These are phyloP conservation scores for Andrena bucephala DNA, from an alignment of 2,888 invertebrate species.

Conservation along the genomic window DNA sequence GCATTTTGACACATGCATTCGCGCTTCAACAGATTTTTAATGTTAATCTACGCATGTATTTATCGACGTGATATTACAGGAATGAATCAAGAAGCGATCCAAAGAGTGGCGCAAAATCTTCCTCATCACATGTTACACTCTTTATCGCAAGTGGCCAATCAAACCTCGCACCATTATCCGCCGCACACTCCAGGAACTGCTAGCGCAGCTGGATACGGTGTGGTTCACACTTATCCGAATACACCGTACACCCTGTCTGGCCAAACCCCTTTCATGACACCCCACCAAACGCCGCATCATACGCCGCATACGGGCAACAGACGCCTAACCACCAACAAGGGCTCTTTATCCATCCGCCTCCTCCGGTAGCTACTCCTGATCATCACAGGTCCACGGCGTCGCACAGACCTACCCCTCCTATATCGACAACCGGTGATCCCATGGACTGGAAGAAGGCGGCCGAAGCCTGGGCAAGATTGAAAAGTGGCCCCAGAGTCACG, in stretches of 20 bases:
- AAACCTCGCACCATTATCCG: conserved; percentile 86
- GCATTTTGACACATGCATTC: neutral
- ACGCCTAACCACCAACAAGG: conserved; percentile 86
- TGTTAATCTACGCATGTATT: too few relatives aligned
- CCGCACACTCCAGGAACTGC: conserved; percentile 92
- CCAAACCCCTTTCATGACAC: conserved; percentile 97
- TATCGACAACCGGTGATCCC: conserved; percentile 86
- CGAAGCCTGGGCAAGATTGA: conserved; percentile 90
- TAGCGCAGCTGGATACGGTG: conserved; percentile 86
- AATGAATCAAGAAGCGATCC: conserved; percentile 89
- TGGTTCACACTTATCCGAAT: conserved; percentile 88
- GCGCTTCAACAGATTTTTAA: neutral
- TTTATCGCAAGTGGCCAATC: conserved; percentile 90
- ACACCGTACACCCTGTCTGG: conserved; percentile 96
- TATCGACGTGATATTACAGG: conserved; percentile 77
- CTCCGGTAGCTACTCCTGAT: conserved; percentile 69
- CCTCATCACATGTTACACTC: conserved; percentile 91
- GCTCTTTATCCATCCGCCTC: conserved; percentile 83
- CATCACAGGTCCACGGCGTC: conserved; percentile 80
- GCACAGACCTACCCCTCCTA: conserved; percentile 77
- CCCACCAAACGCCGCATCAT: conserved; percentile 91
- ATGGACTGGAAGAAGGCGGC: conserved; percentile 96
- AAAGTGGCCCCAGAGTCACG: conserved; percentile 82
- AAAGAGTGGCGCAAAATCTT: conserved; percentile 90
- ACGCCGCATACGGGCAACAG: conserved; percentile 85